Conservation (phyloP, 1,140 invertebrate genomes). For the Drosophila kohkoa region DNA sequence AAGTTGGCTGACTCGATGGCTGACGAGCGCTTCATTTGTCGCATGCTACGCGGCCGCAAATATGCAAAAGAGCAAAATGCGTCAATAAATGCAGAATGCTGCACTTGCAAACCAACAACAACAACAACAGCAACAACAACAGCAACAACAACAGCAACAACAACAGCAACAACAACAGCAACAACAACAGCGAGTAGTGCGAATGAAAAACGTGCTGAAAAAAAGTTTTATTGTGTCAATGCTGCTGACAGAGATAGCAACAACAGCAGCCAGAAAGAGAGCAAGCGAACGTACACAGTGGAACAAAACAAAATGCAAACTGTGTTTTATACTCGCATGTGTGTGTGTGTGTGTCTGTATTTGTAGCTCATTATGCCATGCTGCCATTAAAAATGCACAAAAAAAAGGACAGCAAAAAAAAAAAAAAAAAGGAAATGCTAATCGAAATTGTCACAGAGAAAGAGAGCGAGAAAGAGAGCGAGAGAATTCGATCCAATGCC, state of each 20-base stretch:
- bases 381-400: slow-evolving; percentile 62
- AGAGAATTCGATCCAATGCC: neutral
- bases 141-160: no score
- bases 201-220: slow-evolving; percentile 53
- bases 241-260: slow-evolving; percentile 46
- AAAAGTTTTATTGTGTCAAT: slow-evolving; percentile 80
- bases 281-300: slow-evolving; percentile 30
- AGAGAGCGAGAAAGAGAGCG: neutral
- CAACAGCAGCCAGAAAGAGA: neutral
- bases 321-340: slow-evolving; percentile 27
- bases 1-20: neutral
- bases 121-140: neutral
- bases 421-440: slow-evolving; percentile 29
- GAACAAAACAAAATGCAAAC: slow-evolving; percentile 64
- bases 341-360: slow-evolving; percentile 24
- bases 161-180: neutral
- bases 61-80: slow-evolving; percentile 77
- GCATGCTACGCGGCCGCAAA: slow-evolving; percentile 71
- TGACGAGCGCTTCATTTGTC: slow-evolving; percentile 67
- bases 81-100: slow-evolving; percentile 76
- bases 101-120: slow-evolving; percentile 53
- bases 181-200: neutral
- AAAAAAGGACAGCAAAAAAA: neutral
- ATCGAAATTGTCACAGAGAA: slow-evolving; percentile 45
- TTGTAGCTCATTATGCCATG: slow-evolving; percentile 73